These are phyloP conservation scores for Amblyornis subalaris DNA, from an alignment of 2,113 vertebrate species.

Conservation along the genomic window DNA sequence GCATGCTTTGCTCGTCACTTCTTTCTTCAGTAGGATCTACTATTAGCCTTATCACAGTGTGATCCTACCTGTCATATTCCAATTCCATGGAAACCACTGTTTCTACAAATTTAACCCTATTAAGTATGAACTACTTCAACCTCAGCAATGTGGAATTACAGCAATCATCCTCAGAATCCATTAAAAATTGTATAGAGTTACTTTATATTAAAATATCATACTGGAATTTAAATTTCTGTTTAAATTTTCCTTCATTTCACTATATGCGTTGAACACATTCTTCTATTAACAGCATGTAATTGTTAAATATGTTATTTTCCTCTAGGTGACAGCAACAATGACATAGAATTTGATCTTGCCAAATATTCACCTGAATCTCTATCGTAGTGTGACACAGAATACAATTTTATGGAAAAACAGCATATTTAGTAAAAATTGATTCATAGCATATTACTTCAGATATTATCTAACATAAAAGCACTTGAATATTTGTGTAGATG, in stretches of 20 bases:
- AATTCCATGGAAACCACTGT: background rate
- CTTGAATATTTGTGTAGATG: background rate
- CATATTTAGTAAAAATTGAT: background rate
- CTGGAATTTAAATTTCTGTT: background rate
- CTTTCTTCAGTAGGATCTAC: background rate
- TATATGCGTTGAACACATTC: background rate
- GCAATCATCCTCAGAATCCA: background rate
- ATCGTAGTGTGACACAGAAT: background rate
- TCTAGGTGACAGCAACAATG: background rate
- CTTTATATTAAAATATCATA: background rate
- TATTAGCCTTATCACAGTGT: background rate
- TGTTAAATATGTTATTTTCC: background rate
- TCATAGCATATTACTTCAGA: background rate
- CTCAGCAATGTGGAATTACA: background rate
- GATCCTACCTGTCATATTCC: background rate
- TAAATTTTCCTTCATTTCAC: background rate
- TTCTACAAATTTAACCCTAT: background rate
- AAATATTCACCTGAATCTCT: background rate
- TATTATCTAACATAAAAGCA: background rate
- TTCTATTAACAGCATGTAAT: background rate
- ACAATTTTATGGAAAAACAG: background rate
- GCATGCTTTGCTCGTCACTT: background rate
- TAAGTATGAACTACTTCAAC: background rate
- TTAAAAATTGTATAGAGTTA: background rate
- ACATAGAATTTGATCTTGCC: background rate